phyloP scores from a whole-genome alignment of 2,888 invertebrate genomes.

The Elgonia sp. region DNA sequence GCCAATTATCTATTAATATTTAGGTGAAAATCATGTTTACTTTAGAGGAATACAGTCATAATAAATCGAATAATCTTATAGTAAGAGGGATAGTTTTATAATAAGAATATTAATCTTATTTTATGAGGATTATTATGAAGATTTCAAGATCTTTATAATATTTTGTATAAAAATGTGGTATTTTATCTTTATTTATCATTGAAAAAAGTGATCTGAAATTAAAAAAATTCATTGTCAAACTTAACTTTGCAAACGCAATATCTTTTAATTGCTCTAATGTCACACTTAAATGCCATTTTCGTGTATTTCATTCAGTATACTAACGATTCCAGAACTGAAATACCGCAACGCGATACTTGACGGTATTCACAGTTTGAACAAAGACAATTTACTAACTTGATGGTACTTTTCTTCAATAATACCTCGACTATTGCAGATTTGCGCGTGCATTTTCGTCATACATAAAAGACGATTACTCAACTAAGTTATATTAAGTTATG shows the following conservation, averaged over 20 bases:
- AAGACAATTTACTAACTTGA: neutral
- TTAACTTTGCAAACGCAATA: neutral
- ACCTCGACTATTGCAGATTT: constrained; percentile 11
- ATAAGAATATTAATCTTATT: too few species aligned
- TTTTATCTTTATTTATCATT: too few species aligned
- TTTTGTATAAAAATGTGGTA: too few species aligned
- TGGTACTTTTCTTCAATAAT: constrained; percentile 3
- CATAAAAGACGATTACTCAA: neutral
- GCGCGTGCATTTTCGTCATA: constrained; percentile 10
- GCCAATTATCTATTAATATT: too few species aligned
- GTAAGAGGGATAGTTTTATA: too few species aligned
- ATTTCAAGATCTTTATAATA: too few species aligned
- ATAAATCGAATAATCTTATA: too few species aligned
- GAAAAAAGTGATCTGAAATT: neutral
- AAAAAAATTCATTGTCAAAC: neutral
- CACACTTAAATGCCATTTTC: constrained; percentile 18
- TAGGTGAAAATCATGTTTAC: too few species aligned
- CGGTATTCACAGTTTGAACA: constrained; percentile 26
- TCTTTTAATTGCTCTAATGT: neutral
- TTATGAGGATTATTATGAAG: too few species aligned
- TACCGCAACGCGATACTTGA: constrained; percentile 27
- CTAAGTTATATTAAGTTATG: neutral
- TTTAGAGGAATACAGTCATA: too few species aligned
- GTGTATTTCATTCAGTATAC: constrained; percentile 27
- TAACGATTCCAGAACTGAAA: constrained; percentile 15